Base-by-base conservation (phyloP, 1,140 invertebrate genomes). In the Bradysia coprophila region DNA sequence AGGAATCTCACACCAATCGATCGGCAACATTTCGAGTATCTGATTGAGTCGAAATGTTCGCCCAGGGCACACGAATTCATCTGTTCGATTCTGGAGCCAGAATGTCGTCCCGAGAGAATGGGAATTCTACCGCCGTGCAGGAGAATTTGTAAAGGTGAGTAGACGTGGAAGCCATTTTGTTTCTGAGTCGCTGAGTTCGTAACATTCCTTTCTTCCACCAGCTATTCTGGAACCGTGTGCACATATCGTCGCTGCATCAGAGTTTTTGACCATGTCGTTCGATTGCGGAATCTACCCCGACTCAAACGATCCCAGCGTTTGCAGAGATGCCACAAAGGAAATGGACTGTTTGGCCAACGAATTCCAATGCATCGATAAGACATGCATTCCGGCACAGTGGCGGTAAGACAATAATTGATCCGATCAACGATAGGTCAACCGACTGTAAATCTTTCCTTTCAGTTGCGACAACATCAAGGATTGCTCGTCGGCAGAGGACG, bases 401-500 rank as follows among this genome's bases (percentile, higher is more conserved):
- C 60, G 58, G 34, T 43, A 33, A 18, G 22, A 41, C 10, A 16
- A 31, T 41, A 24, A 32, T 20, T 22, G 21, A 15, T 11, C 33
- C 13, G 6, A 28, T n/a, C n/a, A n/a, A n/a, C n/a, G n/a, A 28
- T 6, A 28, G 13, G 13, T 28, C 24, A 28, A 28, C 24, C 24
- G 13, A 28, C 24, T 8, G 13, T 28, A 28, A 28, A 28, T 28
- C 6, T 28, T 28, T 28, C 24, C 24, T 19, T 41, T 36, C 18
- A 43, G 68, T n/a, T 83, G 80, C 51, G 75, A 82, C 49, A 73
- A 74, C 11, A 64, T 66, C 2, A 64, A 63, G 31, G 76, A 81
- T 49, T 83, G 79, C 49, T 56, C 62, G 0, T 66, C 63, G 3
- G 73, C 69, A 20, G 69, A 69, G 38, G 79, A 82, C 49, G 79